Evolutionary conservation across 2,113 vertebrate genomes (phyloP).

Genomic region (Oryzias javanicus): DNA sequence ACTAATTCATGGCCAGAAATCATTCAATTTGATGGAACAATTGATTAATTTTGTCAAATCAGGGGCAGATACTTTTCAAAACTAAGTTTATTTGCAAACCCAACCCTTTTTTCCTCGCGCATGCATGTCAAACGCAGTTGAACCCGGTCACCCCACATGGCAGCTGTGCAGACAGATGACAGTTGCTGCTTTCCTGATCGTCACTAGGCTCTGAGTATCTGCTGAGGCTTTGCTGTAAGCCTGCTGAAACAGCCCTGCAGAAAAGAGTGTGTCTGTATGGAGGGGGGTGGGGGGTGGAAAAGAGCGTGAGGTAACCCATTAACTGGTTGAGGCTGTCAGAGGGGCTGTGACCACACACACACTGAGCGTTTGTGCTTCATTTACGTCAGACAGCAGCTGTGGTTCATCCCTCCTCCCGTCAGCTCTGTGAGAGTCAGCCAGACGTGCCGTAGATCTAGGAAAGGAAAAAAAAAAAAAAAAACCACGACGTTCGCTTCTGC

Average conservation of each 20-base stretch:
- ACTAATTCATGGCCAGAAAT: too few species aligned
- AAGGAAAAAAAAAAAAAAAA: slow-evolving; percentile 52
- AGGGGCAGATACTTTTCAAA: not conserved
- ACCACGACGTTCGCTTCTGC: slow-evolving; percentile 40
- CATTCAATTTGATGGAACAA: too few species aligned
- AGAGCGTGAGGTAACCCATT: slow-evolving; percentile 63
- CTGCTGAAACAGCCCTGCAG: slow-evolving; percentile 20
- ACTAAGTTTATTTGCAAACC: not conserved
- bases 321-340: slow-evolving; percentile 59
- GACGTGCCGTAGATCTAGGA: slow-evolving; percentile 44
- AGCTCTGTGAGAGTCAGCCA: slow-evolving; percentile 41
- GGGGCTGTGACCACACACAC: slow-evolving; percentile 63
- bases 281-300: slow-evolving; percentile 17
- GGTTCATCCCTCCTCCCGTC: slow-evolving; percentile 43
- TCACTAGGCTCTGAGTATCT: slow-evolving; percentile 30
- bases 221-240: slow-evolving; percentile 21
- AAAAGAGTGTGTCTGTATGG: slow-evolving; percentile 1
- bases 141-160: slow-evolving; percentile 14
- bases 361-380: slow-evolving; percentile 68
- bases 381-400: slow-evolving; percentile 75
- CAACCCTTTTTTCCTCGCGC: slow-evolving; percentile 1
- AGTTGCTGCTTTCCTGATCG: slow-evolving; percentile 23
- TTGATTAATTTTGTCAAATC: too few species aligned
- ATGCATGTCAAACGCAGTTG: not conserved
- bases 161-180: slow-evolving; percentile 30